Conservation (phyloP, 2,888 invertebrate genomes). For the Noctua fimbriata region DNA sequence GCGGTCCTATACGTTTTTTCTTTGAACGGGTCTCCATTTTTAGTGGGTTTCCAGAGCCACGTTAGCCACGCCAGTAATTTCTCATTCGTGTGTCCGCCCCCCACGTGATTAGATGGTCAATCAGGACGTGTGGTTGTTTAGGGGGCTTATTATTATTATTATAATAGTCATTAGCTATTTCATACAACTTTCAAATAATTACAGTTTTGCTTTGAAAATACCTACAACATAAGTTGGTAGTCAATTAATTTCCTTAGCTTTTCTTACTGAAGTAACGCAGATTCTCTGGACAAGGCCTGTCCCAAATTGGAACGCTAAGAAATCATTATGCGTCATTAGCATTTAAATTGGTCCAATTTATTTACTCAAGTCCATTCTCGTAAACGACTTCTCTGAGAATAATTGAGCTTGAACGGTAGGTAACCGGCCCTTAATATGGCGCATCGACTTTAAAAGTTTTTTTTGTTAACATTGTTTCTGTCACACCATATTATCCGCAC, state of each 20-base stretch:
- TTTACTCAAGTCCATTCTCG: conserved; percentile 31
- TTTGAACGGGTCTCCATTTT: too few relatives aligned
- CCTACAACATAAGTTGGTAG: neutral
- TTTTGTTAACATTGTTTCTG: neutral
- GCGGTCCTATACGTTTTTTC: too few relatives aligned
- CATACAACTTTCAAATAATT: too few relatives aligned
- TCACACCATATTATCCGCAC: neutral
- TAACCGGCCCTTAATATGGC: neutral
- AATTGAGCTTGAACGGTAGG: conserved; percentile 28
- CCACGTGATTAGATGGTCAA: too few relatives aligned
- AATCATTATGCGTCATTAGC: conserved; percentile 54
- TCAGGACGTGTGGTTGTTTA: too few relatives aligned
- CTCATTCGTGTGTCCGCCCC: too few relatives aligned
- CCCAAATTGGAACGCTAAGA: conserved; percentile 28
- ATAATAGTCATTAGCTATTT: too few relatives aligned
- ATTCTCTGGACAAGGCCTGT: conserved; percentile 1
- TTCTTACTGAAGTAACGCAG: neutral
- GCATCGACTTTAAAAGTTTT: neutral
- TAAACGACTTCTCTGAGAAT: conserved; percentile 28
- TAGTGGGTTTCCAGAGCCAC: too few relatives aligned
- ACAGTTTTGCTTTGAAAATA: neutral
- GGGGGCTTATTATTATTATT: too few relatives aligned
- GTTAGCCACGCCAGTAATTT: too few relatives aligned
- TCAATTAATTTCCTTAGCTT: neutral
- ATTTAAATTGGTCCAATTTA: conserved; percentile 62